Conservation (phyloP, 2,888 invertebrate species). For the Dolichomitus sp. region DNA sequence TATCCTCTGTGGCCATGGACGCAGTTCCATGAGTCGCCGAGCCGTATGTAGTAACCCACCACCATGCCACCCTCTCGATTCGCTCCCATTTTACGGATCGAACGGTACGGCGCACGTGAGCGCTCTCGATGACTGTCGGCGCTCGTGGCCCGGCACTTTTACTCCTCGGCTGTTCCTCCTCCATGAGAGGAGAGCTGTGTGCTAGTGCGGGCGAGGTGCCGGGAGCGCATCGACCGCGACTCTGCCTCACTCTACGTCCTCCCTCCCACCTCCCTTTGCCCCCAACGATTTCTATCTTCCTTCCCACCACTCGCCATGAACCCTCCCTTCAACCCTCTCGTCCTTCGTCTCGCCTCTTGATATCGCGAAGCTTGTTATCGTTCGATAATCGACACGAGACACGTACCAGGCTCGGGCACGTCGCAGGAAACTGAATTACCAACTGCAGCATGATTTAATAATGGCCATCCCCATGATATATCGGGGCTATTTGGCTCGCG, state of each 20-base stretch:
- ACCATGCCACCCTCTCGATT: conserved; percentile 51
- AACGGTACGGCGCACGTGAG: conserved; percentile 57
- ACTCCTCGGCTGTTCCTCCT: conserved; percentile 35
- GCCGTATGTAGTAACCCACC: conserved; percentile 23
- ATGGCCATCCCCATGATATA: conserved; percentile 75
- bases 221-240: conserved; percentile 56
- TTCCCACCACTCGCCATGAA: conserved; percentile 29
- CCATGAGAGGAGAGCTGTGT: background rate
- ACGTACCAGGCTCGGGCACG: conserved; percentile 76
- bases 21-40: conserved; percentile 23
- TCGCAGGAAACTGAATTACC: conserved; percentile 81
- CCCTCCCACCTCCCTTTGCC: conserved; percentile 27
- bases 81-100: conserved; percentile 59
- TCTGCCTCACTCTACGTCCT: conserved; percentile 40
- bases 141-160: conserved; percentile 33
- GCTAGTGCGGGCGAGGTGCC: conserved; percentile 20
- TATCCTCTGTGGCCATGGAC: conserved; percentile 24
- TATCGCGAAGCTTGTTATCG: conserved; percentile 79
- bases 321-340: conserved; percentile 24
- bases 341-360: conserved; percentile 60
- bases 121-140: conserved; percentile 55
- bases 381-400: conserved; percentile 81
- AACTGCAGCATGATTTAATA: conserved; percentile 81
- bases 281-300: conserved; percentile 48
- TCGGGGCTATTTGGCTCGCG: conserved; percentile 75